Evolutionary conservation across 2,888 invertebrate genomes (phyloP).

Genomic region (Leptopilina syphax): DNA sequence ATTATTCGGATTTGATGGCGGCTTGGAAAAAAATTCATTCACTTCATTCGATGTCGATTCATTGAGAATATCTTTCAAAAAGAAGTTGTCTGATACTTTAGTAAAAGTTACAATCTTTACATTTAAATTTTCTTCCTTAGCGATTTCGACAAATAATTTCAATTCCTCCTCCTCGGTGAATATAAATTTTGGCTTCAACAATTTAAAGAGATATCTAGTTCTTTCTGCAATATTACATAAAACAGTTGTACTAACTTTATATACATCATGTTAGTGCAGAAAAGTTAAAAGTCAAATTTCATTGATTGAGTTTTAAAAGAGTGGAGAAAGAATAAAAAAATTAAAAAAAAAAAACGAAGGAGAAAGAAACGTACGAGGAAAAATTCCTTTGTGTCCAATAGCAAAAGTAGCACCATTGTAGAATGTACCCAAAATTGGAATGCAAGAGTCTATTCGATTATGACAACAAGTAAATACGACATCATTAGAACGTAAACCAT

Average conservation of each 20-base stretch:
- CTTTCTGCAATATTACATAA: constrained; percentile 55
- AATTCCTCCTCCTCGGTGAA: constrained; percentile 54
- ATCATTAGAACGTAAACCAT: not conserved
- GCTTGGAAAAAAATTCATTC: constrained; percentile 54
- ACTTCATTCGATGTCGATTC: constrained; percentile 55
- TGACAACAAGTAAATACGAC: not conserved
- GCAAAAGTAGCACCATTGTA: not conserved
- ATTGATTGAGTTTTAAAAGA: too few relatives aligned
- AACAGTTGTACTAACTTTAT: too few relatives aligned
- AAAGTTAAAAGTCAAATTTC: too few relatives aligned
- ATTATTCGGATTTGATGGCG: constrained; percentile 43
- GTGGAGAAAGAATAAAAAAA: too few relatives aligned
- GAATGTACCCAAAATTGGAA: not conserved
- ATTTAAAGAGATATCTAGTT: constrained; percentile 59
- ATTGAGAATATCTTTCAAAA: constrained; percentile 57
- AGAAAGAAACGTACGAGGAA: not conserved
- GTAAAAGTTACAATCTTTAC: constrained; percentile 60
- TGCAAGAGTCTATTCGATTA: not conserved
- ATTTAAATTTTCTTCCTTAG: constrained; percentile 45
- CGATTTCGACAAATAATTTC: constrained; percentile 42
- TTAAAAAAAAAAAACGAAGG: not conserved
- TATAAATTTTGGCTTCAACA: constrained; percentile 64
- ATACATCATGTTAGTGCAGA: too few relatives aligned
- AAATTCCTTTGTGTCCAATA: not conserved
- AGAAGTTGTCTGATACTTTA: constrained; percentile 47